These are phyloP conservation scores for Glaucidium brasilianum DNA, from an alignment of 2,113 vertebrate genomes.

Conservation along the genomic window DNA sequence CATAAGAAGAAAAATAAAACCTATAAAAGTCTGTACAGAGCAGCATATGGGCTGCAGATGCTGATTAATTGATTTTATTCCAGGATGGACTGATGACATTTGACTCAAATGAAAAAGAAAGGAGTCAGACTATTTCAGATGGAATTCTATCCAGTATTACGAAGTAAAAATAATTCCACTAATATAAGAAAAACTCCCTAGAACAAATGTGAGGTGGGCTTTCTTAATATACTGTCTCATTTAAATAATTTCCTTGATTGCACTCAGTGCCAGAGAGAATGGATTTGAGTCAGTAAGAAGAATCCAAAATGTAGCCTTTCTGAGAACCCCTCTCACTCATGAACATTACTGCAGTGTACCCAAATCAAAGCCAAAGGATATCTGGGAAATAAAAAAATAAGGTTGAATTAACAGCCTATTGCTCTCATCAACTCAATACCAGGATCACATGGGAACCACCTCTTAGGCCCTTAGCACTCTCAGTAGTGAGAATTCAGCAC, in stretches of 20 bases:
- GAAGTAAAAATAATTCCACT: background rate
- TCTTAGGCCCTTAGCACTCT: background rate
- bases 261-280: background rate
- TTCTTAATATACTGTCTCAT: background rate
- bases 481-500: background rate
- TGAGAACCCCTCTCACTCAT: background rate
- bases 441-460: background rate
- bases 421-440: background rate
- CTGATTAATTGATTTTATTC: background rate
- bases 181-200: background rate
- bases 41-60: background rate
- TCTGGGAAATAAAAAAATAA: background rate
- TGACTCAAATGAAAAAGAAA: background rate
- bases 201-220: background rate
- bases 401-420: background rate
- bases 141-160: background rate
- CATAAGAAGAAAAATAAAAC: background rate
- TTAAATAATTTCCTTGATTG: background rate
- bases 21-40: background rate
- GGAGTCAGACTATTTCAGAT: background rate
- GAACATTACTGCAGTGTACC: fast-evolving
- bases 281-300: background rate
- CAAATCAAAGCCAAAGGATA: background rate
- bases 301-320: background rate
- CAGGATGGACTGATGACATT: background rate